phyloP scores from a whole-genome alignment of 2,797 vertebrate genomes.

The Xerus rutilus region DNA sequence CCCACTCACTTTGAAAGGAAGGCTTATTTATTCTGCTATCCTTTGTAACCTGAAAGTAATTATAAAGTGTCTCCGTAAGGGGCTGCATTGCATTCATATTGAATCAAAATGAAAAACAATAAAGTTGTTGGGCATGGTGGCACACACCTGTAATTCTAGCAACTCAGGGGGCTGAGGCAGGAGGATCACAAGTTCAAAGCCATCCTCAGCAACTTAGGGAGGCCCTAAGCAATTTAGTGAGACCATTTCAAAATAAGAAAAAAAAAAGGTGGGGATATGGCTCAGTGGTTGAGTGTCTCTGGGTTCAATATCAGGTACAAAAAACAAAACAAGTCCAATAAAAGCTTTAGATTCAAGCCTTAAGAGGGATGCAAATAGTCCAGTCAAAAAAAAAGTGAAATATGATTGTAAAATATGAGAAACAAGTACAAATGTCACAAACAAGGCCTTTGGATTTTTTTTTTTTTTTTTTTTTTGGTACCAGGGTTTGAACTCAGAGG shows the following conservation, averaged over 20 bases:
- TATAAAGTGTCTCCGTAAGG: constrained; percentile 48
- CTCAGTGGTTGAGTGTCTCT: too few relatives aligned
- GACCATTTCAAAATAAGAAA: too few relatives aligned
- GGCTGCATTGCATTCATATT: constrained; percentile 41
- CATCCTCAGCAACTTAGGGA: too few relatives aligned
- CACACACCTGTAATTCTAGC: too few relatives aligned
- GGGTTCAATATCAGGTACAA: too few relatives aligned
- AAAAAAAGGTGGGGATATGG: too few relatives aligned
- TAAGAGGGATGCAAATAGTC: constrained; percentile 24
- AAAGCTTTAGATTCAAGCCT: constrained; percentile 36
- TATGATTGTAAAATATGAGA: constrained; percentile 48
- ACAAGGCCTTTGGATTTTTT: not conserved
- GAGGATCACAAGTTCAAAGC: too few relatives aligned
- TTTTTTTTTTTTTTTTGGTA: too few relatives aligned
- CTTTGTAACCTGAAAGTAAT: constrained; percentile 39
- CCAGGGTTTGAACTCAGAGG: too few relatives aligned
- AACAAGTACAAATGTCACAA: constrained; percentile 36
- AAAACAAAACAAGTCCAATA: not conserved
- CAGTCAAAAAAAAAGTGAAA: not conserved
- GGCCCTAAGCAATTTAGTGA: too few relatives aligned
- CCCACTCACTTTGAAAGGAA: constrained; percentile 67
- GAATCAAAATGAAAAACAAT: constrained; percentile 70
- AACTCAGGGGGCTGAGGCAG: too few relatives aligned
- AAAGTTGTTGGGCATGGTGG: not conserved
- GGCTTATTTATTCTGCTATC: constrained; percentile 71